A percentile compares a stretch with the other conserved stretches of the same genome.
Conservation (phyloP, 2,797 vertebrate genomes). For the Sphaeramia orbicularis region DNA sequence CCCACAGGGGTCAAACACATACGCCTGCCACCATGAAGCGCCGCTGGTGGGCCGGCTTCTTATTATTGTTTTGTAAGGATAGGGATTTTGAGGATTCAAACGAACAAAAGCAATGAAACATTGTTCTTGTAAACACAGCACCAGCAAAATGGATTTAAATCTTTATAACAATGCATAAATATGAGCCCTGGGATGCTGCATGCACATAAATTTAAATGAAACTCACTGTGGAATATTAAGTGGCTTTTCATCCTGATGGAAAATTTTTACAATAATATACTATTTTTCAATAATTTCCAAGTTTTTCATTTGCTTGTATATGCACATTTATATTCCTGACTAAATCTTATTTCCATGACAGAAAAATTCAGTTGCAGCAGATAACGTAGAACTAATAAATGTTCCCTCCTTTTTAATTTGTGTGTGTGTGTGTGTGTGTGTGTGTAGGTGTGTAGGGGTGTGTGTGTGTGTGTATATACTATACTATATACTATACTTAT, state of each 20-base stretch:
- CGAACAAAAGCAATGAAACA: conserved; percentile 72
- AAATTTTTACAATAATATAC: conserved; percentile 4
- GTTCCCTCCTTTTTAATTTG: neutral
- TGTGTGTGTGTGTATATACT: no score
- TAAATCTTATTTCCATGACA: conserved; percentile 10
- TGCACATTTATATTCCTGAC: no score
- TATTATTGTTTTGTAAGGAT: conserved; percentile 82
- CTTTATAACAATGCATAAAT: conserved; percentile 59
- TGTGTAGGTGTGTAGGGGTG: no score
- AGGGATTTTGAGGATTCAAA: conserved; percentile 74
- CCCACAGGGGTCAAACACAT: conserved; percentile 91
- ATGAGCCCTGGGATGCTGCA: conserved; percentile 37
- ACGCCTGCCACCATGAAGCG: conserved; percentile 79
- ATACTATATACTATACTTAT: no score
- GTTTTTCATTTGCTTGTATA: neutral
- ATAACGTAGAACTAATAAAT: neutral
- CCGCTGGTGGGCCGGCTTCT: conserved; percentile 75
- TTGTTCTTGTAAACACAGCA: conserved; percentile 71
- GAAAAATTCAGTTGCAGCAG: conserved; percentile 4
- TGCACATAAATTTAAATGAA: conserved; percentile 23
- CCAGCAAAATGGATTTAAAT: conserved; percentile 65
- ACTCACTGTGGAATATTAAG: conserved; percentile 26
- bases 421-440: neutral
- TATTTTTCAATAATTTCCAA: conserved; percentile 15
- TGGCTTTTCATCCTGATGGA: conserved; percentile 3